phyloP scores from a whole-genome alignment of 2,888 invertebrate genomes.

The Orthosia gracilis region DNA sequence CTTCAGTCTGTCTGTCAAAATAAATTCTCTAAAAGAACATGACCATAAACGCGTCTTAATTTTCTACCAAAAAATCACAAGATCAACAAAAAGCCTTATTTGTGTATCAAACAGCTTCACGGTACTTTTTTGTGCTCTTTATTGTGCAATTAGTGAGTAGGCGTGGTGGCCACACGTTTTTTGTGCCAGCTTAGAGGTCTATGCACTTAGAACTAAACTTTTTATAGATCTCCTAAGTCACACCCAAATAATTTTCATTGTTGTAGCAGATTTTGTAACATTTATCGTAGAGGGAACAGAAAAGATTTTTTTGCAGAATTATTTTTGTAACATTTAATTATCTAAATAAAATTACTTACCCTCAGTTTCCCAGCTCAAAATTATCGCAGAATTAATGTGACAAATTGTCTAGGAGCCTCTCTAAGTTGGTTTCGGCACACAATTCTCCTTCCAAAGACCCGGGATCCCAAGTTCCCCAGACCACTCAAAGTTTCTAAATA shows the following conservation, averaged over 20 bases:
- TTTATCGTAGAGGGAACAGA: background rate
- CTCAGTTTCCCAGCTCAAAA: too few species aligned
- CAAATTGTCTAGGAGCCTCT: too few species aligned
- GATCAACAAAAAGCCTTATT: conserved; percentile 10
- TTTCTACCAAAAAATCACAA: background rate
- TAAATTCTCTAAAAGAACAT: background rate
- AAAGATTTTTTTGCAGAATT: background rate
- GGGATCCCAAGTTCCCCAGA: too few species aligned
- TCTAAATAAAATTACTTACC: too few species aligned
- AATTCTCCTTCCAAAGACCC: too few species aligned
- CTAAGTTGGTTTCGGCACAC: too few species aligned
- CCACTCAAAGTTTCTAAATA: too few species aligned
- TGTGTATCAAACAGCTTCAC: conserved; percentile 7
- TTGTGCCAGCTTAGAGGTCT: conserved; percentile 34
- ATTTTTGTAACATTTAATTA: too few species aligned
- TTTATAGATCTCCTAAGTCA: background rate
- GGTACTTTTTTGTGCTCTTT: conserved; percentile 25
- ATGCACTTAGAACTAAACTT: conserved; percentile 38
- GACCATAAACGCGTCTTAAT: background rate
- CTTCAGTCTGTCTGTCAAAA: background rate
- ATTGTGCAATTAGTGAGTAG: conserved; percentile 34
- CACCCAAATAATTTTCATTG: background rate
- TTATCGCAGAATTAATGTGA: too few species aligned
- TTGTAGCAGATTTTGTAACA: background rate
- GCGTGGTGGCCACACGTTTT: conserved; percentile 21